A percentile compares a stretch with the other conserved stretches of the same genome.
These are phyloP conservation scores for Onychomys torridus DNA, from an alignment of 2,797 vertebrate species.

Conservation along the genomic window DNA sequence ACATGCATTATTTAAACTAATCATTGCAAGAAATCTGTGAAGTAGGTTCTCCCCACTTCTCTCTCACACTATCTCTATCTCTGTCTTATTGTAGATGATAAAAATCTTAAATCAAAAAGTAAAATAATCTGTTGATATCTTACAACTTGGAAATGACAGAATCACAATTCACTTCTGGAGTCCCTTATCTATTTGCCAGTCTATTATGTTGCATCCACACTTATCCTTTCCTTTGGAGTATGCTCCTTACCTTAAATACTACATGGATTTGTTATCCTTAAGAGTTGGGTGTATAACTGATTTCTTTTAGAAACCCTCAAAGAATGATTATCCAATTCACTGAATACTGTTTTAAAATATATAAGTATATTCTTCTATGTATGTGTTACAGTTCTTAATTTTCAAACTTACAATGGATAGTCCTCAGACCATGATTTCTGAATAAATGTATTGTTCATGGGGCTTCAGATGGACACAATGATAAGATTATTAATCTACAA, in stretches of 20 bases:
- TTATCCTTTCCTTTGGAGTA: neutral
- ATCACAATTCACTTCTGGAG: neutral
- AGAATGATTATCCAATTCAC: neutral
- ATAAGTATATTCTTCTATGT: neutral
- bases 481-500: neutral
- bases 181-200: neutral
- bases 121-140: neutral
- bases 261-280: neutral
- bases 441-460: neutral
- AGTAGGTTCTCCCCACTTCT: no score
- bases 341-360: conserved; percentile 2
- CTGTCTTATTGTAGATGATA: neutral
- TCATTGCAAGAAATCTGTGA: neutral
- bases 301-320: neutral
- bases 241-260: neutral
- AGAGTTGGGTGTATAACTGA: neutral
- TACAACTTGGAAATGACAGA: neutral
- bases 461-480: neutral
- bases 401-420: neutral
- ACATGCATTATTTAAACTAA: neutral
- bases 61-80: neutral
- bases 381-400: neutral
- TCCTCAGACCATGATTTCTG: neutral
- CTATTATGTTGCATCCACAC: neutral
- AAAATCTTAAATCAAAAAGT: neutral